Evolutionary conservation across 2,888 invertebrate genomes (phyloP).

Genomic region (Calephelis perditalis): DNA sequence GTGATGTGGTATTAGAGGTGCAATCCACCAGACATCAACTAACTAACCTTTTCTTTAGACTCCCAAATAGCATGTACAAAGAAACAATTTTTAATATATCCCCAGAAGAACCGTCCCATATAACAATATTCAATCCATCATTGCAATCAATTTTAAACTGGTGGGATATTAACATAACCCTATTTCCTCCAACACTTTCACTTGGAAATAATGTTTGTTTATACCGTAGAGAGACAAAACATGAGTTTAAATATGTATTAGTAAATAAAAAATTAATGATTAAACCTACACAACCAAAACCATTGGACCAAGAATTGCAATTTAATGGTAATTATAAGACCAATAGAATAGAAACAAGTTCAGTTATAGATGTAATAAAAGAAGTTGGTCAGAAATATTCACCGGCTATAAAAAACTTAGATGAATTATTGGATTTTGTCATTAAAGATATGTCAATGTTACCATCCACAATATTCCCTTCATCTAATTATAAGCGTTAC

Average conservation of each 20-base stretch:
- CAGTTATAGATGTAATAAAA: conserved; percentile 15
- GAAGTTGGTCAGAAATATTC: background rate
- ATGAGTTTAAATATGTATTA: conserved; percentile 37
- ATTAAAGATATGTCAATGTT: conserved; percentile 21
- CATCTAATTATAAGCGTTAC: conserved; percentile 24
- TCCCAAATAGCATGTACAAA: conserved; percentile 34
- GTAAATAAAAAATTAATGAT: conserved; percentile 37
- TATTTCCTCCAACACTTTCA: conserved; percentile 14
- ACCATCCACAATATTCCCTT: conserved; percentile 16
- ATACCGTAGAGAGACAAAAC: conserved; percentile 34
- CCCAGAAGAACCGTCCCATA: conserved; percentile 29
- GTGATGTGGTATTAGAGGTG: conserved; percentile 42
- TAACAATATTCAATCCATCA: conserved; percentile 26
- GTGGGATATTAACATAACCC: conserved; percentile 36
- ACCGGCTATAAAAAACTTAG: background rate
- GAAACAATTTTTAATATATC: conserved; percentile 45
- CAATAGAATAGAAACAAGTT: background rate
- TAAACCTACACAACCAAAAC: conserved; percentile 15
- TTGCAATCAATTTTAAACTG: conserved; percentile 42
- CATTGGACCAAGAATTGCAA: conserved; percentile 27
- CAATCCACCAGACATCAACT: conserved; percentile 42
- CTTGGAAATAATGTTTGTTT: conserved; percentile 21
- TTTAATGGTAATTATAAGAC: background rate
- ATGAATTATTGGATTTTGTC: conserved; percentile 25
- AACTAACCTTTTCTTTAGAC: conserved; percentile 40